These are phyloP conservation scores for Camarhynchus parvulus DNA, from an alignment of 2,113 vertebrate genomes.

Conservation along the genomic window DNA sequence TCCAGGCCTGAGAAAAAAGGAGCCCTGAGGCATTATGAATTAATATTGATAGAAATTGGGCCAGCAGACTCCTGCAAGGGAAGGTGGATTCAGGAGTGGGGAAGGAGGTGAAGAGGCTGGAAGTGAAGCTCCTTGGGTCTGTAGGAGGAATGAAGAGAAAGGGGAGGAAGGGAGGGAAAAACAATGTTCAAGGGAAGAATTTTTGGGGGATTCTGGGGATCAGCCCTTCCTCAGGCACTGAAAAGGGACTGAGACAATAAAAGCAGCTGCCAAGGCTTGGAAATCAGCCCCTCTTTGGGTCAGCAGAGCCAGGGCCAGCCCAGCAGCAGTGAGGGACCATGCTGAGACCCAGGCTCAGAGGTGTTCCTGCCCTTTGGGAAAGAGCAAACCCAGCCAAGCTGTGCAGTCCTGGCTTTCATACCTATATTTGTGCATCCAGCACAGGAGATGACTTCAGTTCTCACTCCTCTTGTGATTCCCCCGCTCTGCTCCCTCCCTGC, in stretches of 20 bases:
- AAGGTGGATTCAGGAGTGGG: neutral
- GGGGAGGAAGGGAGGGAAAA: neutral
- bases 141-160: neutral
- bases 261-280: neutral
- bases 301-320: neutral
- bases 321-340: neutral
- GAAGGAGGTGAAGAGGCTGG: neutral
- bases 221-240: neutral
- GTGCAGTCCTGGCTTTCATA: neutral
- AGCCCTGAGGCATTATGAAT: neutral
- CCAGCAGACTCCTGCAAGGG: neutral
- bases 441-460: neutral
- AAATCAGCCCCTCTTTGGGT: neutral
- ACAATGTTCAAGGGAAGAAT: neutral
- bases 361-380: neutral
- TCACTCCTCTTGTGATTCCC: neutral
- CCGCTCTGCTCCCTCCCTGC: neutral
- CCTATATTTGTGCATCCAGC: neutral
- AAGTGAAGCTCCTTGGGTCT: neutral
- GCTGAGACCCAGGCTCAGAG: neutral
- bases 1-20: slow-evolving; percentile 28
- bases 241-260: neutral
- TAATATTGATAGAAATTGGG: slow-evolving; percentile 28
- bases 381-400: neutral
- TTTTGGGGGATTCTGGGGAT: neutral